Evolutionary conservation across 92 coral and sea anemone genomes (phyloP).

Genomic region (Zoanthus gigantus): DNA sequence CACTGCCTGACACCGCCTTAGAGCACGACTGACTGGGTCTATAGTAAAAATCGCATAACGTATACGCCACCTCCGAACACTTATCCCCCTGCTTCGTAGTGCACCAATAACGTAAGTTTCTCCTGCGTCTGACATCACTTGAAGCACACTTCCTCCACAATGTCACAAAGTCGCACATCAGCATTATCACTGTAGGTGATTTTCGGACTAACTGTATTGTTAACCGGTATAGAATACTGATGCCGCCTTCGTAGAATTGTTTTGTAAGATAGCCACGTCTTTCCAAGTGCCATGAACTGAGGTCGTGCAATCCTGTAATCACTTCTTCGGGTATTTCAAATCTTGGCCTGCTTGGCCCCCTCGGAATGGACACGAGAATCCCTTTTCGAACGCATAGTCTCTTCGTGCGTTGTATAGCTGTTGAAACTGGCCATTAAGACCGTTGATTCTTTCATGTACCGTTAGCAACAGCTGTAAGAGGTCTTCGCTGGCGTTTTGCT

Average conservation of each 20-base stretch:
- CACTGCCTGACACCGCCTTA: constrained; percentile 56
- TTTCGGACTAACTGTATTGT: constrained; percentile 44
- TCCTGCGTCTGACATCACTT: constrained; percentile 21
- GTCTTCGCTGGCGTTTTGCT: no score
- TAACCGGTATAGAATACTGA: constrained; percentile 43
- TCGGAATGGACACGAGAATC: background rate
- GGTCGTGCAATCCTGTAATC: constrained; percentile 53
- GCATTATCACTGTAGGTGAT: constrained; percentile 37
- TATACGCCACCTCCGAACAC: constrained; percentile 70
- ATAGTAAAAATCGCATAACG: constrained; percentile 67
- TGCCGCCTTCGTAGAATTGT: constrained; percentile 64
- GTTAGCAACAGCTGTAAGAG: no score
- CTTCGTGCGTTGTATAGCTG: no score
- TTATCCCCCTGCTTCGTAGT: constrained; percentile 59
- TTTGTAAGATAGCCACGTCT: constrained; percentile 62
- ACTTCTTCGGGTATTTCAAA: constrained; percentile 58
- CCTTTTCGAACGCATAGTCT: no score
- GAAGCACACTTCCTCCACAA: constrained; percentile 13
- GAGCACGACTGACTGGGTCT: constrained; percentile 78
- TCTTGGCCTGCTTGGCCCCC: constrained; percentile 68
- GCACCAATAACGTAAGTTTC: constrained; percentile 21
- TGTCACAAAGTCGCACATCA: constrained; percentile 12
- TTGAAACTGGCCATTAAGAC: no score
- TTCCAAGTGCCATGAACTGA: constrained; percentile 61
- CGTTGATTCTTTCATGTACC: no score